Base-by-base conservation (phyloP, 2,888 invertebrate genomes). In the Camponotus fellah region DNA sequence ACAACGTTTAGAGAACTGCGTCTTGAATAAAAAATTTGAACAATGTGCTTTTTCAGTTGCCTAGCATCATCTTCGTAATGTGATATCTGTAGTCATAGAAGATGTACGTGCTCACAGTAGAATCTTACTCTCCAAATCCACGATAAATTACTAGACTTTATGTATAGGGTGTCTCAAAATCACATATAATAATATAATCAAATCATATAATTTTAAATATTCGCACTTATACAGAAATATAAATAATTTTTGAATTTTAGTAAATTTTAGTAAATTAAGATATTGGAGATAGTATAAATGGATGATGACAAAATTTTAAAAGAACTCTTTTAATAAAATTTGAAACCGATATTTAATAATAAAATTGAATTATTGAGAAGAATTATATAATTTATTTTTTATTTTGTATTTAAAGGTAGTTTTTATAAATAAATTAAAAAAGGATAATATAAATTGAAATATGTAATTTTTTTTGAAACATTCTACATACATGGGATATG, bases 31-130 rank as follows among this genome's bases (percentile, higher is more conserved):
- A 80, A 74, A 72, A 84, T 71, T 76, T 34, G 58, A 58, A 62
- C 62, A 85, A 84, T 87, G 84, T 89, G 88, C 85, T 88, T 87
- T 90, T 91, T 89, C 90, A 87, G 85, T 91, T 88, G 83, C 75
- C 81, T 53, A 74, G 83, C 84, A 87, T 81, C 88, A 88, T 88
- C 86, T 88, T 90, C 83, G 89, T 85, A 88, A 91, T 86, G 26
- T 26, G 81, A 85, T 86, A 89, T 89, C 87, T 86, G 84, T 84
- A 87, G 86, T 87, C 86, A 85, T 91, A 88, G 83, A 87, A 88
- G 85, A 88, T 84, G 88, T 88, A 91, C 88, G 89, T 91, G 90
- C 66, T 76, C 84, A 37, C 68, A 65, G 40, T 65, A 46, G 53
- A 72, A 80, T 53, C 40, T 37, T 49, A 62, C 64, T 74, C 65